Evolutionary conservation across 2,797 vertebrate species (phyloP).

Genomic region (Champsocephalus gunnari): DNA sequence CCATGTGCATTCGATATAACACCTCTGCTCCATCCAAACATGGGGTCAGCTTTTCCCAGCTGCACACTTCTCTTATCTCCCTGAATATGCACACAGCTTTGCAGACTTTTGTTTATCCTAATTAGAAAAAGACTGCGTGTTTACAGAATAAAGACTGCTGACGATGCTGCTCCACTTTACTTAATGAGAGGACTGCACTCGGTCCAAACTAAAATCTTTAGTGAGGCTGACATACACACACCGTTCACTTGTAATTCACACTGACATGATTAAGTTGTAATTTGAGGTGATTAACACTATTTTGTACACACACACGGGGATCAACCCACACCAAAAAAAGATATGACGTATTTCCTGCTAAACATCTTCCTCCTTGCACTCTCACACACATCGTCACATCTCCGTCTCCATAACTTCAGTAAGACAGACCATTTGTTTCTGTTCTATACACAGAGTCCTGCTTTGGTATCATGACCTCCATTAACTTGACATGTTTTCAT

Average conservation of each 20-base stretch:
- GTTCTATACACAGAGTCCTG: slow-evolving; percentile 5
- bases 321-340: neutral
- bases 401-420: neutral
- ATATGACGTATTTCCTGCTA: slow-evolving; percentile 24
- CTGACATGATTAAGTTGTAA: neutral
- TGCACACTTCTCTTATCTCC: slow-evolving; percentile 3
- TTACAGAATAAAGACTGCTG: slow-evolving; percentile 53
- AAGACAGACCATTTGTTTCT: neutral
- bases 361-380: neutral
- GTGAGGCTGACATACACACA: slow-evolving; percentile 31
- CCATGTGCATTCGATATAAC: slow-evolving; percentile 41
- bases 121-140: slow-evolving; percentile 48
- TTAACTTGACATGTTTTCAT: slow-evolving; percentile 27
- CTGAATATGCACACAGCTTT: neutral
- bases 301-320: neutral
- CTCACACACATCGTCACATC: slow-evolving; percentile 7
- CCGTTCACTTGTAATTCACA: slow-evolving; percentile 6
- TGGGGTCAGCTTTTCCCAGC: slow-evolving; percentile 58
- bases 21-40: slow-evolving; percentile 41
- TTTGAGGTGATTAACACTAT: neutral
- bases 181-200: slow-evolving; percentile 53
- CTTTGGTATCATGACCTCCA: slow-evolving; percentile 15
- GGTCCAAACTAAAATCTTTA: slow-evolving; percentile 55
- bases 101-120: slow-evolving; percentile 36
- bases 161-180: slow-evolving; percentile 47